A percentile compares a stretch with the other conserved stretches of the same genome.
Evolutionary conservation across 2,797 vertebrate species (phyloP).

Genomic region (Molossus alvarezi): DNA sequence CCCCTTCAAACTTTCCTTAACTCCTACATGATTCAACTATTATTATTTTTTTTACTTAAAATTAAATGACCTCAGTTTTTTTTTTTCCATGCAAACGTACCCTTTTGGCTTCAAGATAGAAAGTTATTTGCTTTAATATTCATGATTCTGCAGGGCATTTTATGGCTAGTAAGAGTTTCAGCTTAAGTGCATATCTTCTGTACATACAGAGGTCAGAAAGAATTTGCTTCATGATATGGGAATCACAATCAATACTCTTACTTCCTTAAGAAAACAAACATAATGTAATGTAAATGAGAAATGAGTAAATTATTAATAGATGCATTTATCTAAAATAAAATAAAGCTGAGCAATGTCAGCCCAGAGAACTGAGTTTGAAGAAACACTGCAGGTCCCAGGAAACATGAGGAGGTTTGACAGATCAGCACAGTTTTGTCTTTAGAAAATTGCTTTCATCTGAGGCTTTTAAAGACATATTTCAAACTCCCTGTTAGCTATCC

Average conservation of each 20-base stretch:
- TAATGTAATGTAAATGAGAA: conserved; percentile 83
- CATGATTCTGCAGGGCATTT: conserved; percentile 80
- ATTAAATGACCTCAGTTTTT: conserved; percentile 57
- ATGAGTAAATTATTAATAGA: conserved; percentile 86
- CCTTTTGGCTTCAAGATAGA: conserved; percentile 52
- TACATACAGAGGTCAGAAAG: conserved; percentile 85
- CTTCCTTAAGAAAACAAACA: conserved; percentile 85
- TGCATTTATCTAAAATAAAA: conserved; percentile 79
- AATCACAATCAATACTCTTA: conserved; percentile 88
- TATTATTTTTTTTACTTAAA: conserved; percentile 53
- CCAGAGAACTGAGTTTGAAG: conserved; percentile 63
- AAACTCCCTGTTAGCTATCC: background rate
- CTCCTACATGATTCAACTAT: conserved; percentile 40
- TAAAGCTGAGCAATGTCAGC: conserved; percentile 78
- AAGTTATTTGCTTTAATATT: conserved; percentile 82
- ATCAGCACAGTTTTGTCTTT: conserved; percentile 18
- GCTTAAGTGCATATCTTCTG: conserved; percentile 81
- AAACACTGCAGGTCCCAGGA: conserved; percentile 63
- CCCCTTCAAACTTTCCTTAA: conserved; percentile 53
- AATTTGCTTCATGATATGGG: conserved; percentile 85
- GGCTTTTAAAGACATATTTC: background rate
- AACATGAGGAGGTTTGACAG: conserved; percentile 7
- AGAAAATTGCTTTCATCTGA: conserved; percentile 2
- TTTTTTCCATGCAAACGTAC: conserved; percentile 17
- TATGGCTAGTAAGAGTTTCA: conserved; percentile 73